phyloP scores from a whole-genome alignment of 2,888 invertebrate genomes.

The Philonicus albiceps region DNA sequence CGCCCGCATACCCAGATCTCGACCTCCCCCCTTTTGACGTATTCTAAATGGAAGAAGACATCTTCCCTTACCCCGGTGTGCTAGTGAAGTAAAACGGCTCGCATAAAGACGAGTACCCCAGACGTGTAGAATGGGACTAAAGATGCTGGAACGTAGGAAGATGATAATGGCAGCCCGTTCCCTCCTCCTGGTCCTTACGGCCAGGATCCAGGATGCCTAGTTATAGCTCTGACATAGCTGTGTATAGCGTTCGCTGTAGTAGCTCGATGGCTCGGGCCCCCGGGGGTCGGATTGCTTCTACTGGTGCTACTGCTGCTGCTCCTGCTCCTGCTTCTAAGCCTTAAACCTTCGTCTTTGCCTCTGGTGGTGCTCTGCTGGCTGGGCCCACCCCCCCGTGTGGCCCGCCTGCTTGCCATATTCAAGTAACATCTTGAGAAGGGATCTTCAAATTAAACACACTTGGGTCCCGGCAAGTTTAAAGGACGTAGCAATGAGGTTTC shows the following conservation, averaged over 20 bases:
- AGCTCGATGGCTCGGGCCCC: not conserved
- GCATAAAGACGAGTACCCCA: constrained; percentile 40
- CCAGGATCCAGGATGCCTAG: constrained; percentile 15
- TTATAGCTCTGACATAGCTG: not conserved
- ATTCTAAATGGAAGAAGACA: constrained; percentile 43
- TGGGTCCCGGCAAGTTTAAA: constrained; percentile 38
- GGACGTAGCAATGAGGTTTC: constrained; percentile 30
- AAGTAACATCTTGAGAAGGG: constrained; percentile 43
- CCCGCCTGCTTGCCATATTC: constrained; percentile 32
- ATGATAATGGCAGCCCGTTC: constrained; percentile 39
- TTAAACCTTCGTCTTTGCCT: constrained; percentile 35
- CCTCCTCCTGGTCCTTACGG: constrained; percentile 26
- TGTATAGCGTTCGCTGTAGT: not conserved
- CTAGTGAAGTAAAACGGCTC: constrained; percentile 39
- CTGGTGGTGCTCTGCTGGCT: constrained; percentile 3
- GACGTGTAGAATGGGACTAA: constrained; percentile 1
- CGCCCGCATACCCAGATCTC: constrained; percentile 35
- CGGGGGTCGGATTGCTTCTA: not conserved
- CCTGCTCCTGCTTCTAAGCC: not conserved
- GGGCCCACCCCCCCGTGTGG: not conserved
- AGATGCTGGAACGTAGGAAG: constrained; percentile 9
- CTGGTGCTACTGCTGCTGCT: not conserved
- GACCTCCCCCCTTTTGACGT: constrained; percentile 19
- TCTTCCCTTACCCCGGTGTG: not conserved
- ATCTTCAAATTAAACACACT: constrained; percentile 44